phyloP scores from a whole-genome alignment of 2,113 vertebrate species.

The Baryphthengus martii region DNA sequence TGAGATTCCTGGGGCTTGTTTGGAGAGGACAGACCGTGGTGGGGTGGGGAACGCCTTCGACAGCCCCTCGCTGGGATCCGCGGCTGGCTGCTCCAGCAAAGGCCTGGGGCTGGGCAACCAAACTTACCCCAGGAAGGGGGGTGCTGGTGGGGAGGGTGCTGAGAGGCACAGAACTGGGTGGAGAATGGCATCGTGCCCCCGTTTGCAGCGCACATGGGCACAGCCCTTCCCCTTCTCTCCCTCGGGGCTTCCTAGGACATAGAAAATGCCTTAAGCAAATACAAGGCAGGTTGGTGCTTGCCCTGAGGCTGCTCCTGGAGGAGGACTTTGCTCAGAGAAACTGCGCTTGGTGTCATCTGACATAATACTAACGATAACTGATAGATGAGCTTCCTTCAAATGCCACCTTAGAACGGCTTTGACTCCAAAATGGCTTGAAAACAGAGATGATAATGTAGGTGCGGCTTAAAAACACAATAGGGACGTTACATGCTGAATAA shows the following conservation, averaged over 20 bases:
- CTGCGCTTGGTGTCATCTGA: rapidly evolving
- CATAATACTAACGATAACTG: rapidly evolving
- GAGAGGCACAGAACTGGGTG: rapidly evolving
- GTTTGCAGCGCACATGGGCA: rapidly evolving
- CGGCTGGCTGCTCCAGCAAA: rapidly evolving
- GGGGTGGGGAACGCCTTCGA: background rate
- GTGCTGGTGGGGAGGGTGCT: too few species aligned
- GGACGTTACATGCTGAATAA: rapidly evolving
- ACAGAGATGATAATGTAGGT: too few species aligned
- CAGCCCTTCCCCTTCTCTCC: background rate
- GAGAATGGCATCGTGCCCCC: rapidly evolving
- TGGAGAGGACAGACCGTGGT: background rate
- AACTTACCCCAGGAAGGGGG: background rate
- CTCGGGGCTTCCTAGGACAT: background rate
- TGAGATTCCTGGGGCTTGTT: background rate
- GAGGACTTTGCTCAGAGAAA: background rate
- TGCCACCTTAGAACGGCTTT: rapidly evolving
- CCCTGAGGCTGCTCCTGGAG: background rate
- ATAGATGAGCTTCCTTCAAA: background rate
- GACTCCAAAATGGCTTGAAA: background rate
- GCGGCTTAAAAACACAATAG: background rate
- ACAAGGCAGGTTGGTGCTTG: rapidly evolving
- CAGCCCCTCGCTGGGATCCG: background rate
- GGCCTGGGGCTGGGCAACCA: too few species aligned
- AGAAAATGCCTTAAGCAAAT: rapidly evolving